Percentiles rank a stretch among this genome's conserved stretches.
Evolutionary conservation across 2,113 vertebrate species (phyloP).

Genomic region (Rhabdomys dilectus): DNA sequence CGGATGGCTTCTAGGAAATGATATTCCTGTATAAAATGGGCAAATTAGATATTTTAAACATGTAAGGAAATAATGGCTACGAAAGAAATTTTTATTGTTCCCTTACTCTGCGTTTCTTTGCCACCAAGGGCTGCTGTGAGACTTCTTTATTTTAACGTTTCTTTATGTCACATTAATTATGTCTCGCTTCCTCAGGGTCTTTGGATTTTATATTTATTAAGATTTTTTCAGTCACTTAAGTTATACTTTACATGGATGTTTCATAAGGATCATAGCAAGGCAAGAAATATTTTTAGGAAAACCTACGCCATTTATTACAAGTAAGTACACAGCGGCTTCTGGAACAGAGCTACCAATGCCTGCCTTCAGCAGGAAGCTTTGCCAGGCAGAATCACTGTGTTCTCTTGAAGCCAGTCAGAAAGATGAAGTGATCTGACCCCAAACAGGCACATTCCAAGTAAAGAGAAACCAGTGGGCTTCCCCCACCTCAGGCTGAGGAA

Average conservation of each 20-base stretch:
- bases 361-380: not conserved
- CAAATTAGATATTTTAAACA: not conserved
- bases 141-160: slow-evolving; percentile 14
- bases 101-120: not conserved
- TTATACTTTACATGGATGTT: not conserved
- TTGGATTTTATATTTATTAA: not conserved
- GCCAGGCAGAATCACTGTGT: not conserved
- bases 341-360: not conserved
- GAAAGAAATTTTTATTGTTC: too few relatives aligned
- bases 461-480: not conserved
- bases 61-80: not conserved
- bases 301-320: not conserved
- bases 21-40: not conserved
- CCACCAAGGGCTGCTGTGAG: slow-evolving; percentile 42
- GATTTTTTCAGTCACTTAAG: slow-evolving; percentile 12
- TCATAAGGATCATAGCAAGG: not conserved
- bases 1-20: slow-evolving; percentile 16
- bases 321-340: not conserved
- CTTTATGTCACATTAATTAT: not conserved
- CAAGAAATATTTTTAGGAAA: slow-evolving; percentile 29
- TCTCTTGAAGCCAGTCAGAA: not conserved
- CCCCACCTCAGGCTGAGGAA: not conserved
- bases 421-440: not conserved
- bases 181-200: not conserved
- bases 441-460: not conserved